Conservation (phyloP, 2,113 vertebrate genomes). For the Spheniscus mendiculus region DNA sequence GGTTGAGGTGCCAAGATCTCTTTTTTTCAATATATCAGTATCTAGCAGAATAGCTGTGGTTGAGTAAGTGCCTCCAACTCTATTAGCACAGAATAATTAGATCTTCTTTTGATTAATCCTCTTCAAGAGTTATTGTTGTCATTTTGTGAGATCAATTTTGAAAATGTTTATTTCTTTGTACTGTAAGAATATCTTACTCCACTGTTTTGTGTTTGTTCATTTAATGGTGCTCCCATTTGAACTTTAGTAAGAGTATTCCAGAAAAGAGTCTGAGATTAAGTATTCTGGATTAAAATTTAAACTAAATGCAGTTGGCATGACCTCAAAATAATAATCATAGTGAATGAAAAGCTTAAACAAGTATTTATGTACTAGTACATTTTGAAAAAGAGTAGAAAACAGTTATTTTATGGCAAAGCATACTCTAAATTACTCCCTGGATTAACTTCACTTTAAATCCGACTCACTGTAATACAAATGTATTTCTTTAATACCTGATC, state of each 20-base stretch:
- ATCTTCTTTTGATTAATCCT: neutral
- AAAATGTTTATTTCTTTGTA: neutral
- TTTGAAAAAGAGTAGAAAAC: neutral
- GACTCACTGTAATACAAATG: neutral
- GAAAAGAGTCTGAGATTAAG: neutral
- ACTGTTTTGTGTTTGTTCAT: neutral
- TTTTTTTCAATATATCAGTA: neutral
- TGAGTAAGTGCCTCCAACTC: neutral
- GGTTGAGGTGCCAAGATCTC: neutral
- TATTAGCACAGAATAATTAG: neutral
- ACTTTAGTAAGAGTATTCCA: neutral
- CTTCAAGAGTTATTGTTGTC: neutral
- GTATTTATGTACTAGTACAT: neutral
- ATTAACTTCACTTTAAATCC: neutral
- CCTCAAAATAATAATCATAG: neutral
- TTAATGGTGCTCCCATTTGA: neutral
- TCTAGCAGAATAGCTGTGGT: neutral
- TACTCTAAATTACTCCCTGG: neutral
- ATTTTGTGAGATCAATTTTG: neutral
- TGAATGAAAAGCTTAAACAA: neutral
- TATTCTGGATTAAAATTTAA: constrained; percentile 23
- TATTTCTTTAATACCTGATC: neutral
- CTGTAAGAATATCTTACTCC: neutral
- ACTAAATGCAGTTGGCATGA: neutral
- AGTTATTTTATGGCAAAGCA: neutral